These are phyloP conservation scores for Clusia tigrina DNA, from an alignment of 2,888 invertebrate species.

Conservation along the genomic window DNA sequence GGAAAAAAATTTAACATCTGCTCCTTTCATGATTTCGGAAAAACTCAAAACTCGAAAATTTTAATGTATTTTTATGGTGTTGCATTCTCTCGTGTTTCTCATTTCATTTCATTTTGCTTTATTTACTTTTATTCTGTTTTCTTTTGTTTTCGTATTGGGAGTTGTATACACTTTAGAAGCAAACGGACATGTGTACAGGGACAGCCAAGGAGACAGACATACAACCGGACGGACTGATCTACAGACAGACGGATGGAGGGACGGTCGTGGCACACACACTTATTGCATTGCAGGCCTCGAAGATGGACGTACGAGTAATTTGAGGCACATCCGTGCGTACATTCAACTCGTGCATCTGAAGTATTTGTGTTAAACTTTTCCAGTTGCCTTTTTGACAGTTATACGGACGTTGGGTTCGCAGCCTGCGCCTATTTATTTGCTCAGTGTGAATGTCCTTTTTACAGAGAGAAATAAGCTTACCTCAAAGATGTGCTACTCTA, in stretches of 20 bases:
- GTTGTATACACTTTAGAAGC: neutral
- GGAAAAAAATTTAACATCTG: conserved; percentile 62
- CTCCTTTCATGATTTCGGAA: conserved; percentile 64
- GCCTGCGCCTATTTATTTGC: neutral
- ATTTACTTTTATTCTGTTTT: neutral
- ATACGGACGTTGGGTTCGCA: too few relatives aligned
- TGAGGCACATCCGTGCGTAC: conserved; percentile 1
- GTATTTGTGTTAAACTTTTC: neutral
- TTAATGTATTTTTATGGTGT: conserved; percentile 16
- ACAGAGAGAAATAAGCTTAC: too few relatives aligned
- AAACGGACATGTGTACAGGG: neutral
- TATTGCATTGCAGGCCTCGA: neutral
- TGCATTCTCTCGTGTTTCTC: neutral
- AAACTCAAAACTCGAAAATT: conserved; percentile 56
- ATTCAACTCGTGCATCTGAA: conserved; percentile 3
- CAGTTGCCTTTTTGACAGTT: neutral
- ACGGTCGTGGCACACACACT: conserved; percentile 2
- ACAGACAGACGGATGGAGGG: neutral
- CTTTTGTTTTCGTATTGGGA: neutral
- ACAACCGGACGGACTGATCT: neutral
- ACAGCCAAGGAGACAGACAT: neutral
- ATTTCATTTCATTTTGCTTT: neutral
- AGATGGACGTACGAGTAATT: neutral
- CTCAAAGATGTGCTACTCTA: too few relatives aligned
- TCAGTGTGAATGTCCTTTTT: conserved; percentile 1